phyloP scores from a whole-genome alignment of 2,888 invertebrate genomes.

The Anagyrus pseudococci region DNA sequence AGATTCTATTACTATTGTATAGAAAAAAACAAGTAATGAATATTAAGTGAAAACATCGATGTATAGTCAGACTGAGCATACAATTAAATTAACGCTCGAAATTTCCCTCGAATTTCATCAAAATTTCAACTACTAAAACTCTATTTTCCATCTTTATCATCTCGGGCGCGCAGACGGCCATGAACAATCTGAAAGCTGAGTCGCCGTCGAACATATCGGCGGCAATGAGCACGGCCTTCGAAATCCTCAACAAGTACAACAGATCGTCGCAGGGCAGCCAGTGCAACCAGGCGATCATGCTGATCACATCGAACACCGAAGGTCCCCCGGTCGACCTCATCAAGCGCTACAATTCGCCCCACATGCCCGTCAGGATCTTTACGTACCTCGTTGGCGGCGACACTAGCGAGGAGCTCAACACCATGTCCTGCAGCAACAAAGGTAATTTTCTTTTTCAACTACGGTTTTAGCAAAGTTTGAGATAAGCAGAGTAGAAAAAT shows the following conservation, averaged over 20 bases:
- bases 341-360: constrained; percentile 87
- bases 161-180: constrained; percentile 74
- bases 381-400: constrained; percentile 96
- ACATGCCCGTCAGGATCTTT: constrained; percentile 94
- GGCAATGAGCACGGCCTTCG: constrained; percentile 91
- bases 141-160: too few species aligned
- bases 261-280: constrained; percentile 86
- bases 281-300: constrained; percentile 98
- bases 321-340: constrained; percentile 72
- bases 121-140: too few species aligned
- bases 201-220: constrained; percentile 84
- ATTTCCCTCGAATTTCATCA: too few species aligned
- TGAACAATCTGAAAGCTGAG: constrained; percentile 69
- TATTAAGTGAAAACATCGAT: too few species aligned
- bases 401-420: constrained; percentile 84
- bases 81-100: too few species aligned
- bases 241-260: constrained; percentile 88
- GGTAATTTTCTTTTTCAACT: constrained; percentile 68
- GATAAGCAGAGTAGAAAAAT: too few species aligned
- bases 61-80: too few species aligned
- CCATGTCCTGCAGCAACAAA: constrained; percentile 97
- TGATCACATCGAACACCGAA: constrained; percentile 93
- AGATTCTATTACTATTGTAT: too few species aligned
- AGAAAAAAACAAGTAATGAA: too few species aligned
- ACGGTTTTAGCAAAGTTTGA: too few species aligned